Evolutionary conservation across 2,797 vertebrate species (phyloP), one percentile per base, ranked within the genome.

Genomic region (Phyllotis vaccarum): DNA sequence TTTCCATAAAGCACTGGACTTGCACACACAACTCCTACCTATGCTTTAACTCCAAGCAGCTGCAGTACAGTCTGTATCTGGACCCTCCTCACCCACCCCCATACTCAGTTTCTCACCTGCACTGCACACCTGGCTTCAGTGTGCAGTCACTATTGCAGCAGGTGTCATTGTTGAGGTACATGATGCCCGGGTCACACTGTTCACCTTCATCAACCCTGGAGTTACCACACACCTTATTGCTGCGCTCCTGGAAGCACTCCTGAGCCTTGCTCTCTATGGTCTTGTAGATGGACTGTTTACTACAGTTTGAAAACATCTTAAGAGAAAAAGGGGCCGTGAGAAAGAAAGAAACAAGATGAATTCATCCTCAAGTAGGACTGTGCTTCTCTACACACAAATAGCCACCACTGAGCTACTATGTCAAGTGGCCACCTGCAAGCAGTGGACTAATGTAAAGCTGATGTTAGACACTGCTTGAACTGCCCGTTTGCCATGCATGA

Each of bases 261-360:
- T 99, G 99, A 49, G 99, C 99, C 97, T 99, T 99, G 96, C 98
- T 98, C 94, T 98, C 98, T 91, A 99, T 98, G 3, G 99, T 99
- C 98, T 99, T 99, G 89, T 98, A 99, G 60, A 99, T 99, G 6
- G 99, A 99, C 95, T 98, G 98, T 98, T 99, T 99, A 98, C 99
- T 99, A 98, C 99, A 99, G 97, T 98, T 99, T 87, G 99, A 99
- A 98, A 99, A 99, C 98, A 99, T 99, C 99, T 99, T 93, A n/a
- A 92, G 76, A 96, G 86, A 5, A 78, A 54, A 88, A 72, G 87
- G 52, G 91, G 68, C 62, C 96, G 72, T 46, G 40, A 72, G 37
- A n/a, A n/a, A n/a, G n/a, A n/a, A n/a, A 72, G 31, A 46, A 72
- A 37, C 52, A 9, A 54, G 27, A 62, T 91, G 34, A 93, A 86